Conservation (phyloP, 2,888 invertebrate species). For the Conistra vaccinii region DNA sequence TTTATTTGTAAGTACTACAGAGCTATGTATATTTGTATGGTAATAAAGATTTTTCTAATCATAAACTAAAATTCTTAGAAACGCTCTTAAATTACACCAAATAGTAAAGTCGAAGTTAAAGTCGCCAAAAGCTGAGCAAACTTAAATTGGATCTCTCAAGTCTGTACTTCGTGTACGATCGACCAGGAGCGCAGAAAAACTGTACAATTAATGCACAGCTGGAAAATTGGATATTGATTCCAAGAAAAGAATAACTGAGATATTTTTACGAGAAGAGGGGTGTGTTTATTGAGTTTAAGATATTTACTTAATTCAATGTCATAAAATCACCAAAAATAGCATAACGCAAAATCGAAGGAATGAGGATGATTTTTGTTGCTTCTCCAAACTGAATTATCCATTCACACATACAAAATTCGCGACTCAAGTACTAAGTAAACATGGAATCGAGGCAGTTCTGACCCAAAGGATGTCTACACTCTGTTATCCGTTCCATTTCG, state of each 20-base stretch:
- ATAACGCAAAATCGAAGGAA: not conserved
- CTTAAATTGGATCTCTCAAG: constrained; percentile 82
- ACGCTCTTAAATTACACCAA: constrained; percentile 58
- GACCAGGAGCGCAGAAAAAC: constrained; percentile 71
- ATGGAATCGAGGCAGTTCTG: constrained; percentile 25
- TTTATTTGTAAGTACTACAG: too few relatives aligned
- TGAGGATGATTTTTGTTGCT: not conserved
- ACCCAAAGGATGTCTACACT: constrained; percentile 24
- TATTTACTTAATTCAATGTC: too few relatives aligned
- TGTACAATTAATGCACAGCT: constrained; percentile 73
- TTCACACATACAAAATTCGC: constrained; percentile 14
- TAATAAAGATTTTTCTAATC: too few relatives aligned
- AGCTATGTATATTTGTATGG: too few relatives aligned
- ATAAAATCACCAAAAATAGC: not conserved
- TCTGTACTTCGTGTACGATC: constrained; percentile 62
- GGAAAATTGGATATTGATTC: constrained; percentile 72
- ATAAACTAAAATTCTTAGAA: too few relatives aligned
- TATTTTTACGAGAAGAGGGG: not conserved
- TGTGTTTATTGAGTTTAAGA: not conserved
- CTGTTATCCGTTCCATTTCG: constrained; percentile 28
- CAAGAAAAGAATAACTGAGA: constrained; percentile 29
- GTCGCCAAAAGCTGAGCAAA: constrained; percentile 80
- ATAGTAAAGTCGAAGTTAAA: constrained; percentile 66
- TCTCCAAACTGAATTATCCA: not conserved
- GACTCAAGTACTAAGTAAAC: constrained; percentile 30